phyloP scores from a whole-genome alignment of 1,140 invertebrate genomes.

The Pararge aegeria region DNA sequence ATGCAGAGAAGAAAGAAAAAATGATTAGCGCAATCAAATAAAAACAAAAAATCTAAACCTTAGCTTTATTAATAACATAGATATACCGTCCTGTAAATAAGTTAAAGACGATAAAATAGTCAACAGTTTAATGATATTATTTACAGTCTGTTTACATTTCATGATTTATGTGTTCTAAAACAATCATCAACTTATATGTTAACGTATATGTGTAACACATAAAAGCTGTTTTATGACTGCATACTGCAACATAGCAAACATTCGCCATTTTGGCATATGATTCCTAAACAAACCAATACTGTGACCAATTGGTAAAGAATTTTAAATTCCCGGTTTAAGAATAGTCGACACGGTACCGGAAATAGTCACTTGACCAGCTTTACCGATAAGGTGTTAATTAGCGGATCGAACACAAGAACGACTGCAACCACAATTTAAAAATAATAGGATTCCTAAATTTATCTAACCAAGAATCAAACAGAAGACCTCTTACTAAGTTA shows the following conservation, averaged over 20 bases:
- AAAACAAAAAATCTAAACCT: no score
- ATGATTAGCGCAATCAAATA: no score
- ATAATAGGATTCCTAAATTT: background rate
- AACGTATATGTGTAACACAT: no score
- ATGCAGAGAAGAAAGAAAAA: no score
- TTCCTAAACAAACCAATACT: background rate
- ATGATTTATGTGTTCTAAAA: slow-evolving; percentile 13
- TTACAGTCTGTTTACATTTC: slow-evolving; percentile 13
- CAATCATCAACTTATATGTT: background rate
- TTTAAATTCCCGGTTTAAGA: background rate
- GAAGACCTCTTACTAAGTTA: background rate
- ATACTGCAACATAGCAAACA: no score
- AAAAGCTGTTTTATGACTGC: slow-evolving; percentile 2
- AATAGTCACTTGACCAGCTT: background rate
- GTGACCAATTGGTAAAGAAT: background rate
- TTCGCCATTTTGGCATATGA: no score
- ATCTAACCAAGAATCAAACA: background rate
- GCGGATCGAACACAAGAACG: background rate
- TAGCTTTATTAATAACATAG: no score
- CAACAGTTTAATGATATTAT: slow-evolving; percentile 11
- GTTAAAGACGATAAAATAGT: background rate
- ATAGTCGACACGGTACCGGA: background rate
- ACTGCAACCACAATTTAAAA: background rate
- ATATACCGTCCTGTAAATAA: background rate
- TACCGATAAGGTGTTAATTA: background rate